Evolutionary conservation across 2,113 vertebrate species (phyloP), one percentile per base, ranked within the genome.

Genomic region (Morone saxatilis): DNA sequence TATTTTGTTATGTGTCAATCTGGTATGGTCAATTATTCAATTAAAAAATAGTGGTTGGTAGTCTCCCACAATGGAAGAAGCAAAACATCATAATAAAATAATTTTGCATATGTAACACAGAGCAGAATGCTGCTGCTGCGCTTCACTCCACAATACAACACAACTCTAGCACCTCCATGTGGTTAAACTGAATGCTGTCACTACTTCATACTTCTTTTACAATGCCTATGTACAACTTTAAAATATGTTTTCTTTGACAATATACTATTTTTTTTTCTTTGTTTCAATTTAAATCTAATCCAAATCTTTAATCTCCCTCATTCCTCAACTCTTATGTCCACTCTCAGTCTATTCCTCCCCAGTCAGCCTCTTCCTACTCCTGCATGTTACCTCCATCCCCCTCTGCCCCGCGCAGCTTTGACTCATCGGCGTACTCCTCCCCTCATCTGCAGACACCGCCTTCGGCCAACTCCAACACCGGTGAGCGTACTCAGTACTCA

Each of bases 341-440:
- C 76, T 51, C 66, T 88, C 91, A 94, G 93, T 93, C 94, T 50
- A 91, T 94, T 81, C 92, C 94, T 78, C 89, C 91, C 45, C 94
- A 94, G 82, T 93, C 94, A 12, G 79, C 94, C 81, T 91, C 93
- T 41, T 94, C 95, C 36, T 96, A 95, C 81, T 93, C 94, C 57
- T 95, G 95, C 94, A 96, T 96, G 95, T 91, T 96, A 71, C 93
- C 95, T 73, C 92, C 92, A 3, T 95, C 95, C 4, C 95, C 94
- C 13, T 94, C 95, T 84, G 78, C 92, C 51, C 93, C 91, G 0
- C 93, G 92, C 83, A 94, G 86, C 74, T 95, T 94, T 90, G 95
- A 95, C 84, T 91, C 95, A 38, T 92, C 94, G 43, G 90, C 93
- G 6, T 94, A 95, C 89, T 88, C 93, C 80, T 95, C 95, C 54